Conservation (phyloP, 2,888 invertebrate genomes). For the Hartigia nigra region DNA sequence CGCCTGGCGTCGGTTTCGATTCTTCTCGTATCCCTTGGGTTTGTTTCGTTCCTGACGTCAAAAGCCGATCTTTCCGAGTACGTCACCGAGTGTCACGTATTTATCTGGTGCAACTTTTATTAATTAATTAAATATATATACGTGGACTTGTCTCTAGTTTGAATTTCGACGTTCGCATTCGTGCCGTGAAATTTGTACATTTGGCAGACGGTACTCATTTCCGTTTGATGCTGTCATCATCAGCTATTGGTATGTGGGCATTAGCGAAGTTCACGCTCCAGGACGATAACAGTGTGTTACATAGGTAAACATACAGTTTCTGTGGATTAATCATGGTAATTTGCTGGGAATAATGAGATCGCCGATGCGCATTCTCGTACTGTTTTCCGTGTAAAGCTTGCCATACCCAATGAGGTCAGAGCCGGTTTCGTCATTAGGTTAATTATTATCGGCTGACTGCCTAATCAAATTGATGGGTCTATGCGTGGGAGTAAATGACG, state of each 20-base stretch:
- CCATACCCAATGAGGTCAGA: slow-evolving; percentile 19
- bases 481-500: not conserved
- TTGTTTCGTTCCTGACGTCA: not conserved
- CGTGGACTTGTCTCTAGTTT: not conserved
- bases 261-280: not conserved
- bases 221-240: not conserved
- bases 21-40: not conserved
- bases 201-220: not conserved
- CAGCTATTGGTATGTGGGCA: not conserved
- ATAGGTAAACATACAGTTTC: not conserved
- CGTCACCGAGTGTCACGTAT: not conserved
- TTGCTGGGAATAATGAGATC: slow-evolving; percentile 35
- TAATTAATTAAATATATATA: not conserved
- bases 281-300: not conserved
- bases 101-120: not conserved
- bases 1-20: not conserved
- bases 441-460: slow-evolving; percentile 31
- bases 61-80: not conserved
- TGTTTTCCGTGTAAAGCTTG: slow-evolving; percentile 26
- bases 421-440: slow-evolving; percentile 29
- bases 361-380: slow-evolving; percentile 24
- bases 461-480: not conserved
- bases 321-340: slow-evolving; percentile 33
- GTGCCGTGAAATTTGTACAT: not conserved
- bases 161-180: not conserved